A percentile compares a stretch with the other conserved stretches of the same genome.
These are phyloP conservation scores for Ivindomyrus marchei DNA, from an alignment of 2,113 vertebrate genomes.

Conservation along the genomic window DNA sequence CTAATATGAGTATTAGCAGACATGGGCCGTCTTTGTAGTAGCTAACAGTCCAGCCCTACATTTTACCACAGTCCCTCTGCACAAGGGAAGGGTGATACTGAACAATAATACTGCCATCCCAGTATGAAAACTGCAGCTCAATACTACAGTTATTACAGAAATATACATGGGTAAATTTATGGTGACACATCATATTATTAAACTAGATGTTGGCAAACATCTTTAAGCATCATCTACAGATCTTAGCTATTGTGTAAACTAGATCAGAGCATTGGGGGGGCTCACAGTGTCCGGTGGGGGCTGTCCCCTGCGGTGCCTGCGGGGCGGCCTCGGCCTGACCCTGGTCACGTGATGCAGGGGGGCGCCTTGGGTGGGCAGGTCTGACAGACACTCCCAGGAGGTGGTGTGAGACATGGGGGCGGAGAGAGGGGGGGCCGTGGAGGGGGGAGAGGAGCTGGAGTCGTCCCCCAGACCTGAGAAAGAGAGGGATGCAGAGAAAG, in stretches of 20 bases:
- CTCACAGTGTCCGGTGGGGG: constrained; percentile 53
- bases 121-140: not conserved
- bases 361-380: constrained; percentile 72
- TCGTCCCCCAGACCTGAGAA: constrained; percentile 55
- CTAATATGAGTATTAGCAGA: not conserved
- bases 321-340: constrained; percentile 69
- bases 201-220: not conserved
- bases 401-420: constrained; percentile 61
- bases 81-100: not conserved
- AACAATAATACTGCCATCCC: not conserved
- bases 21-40: not conserved
- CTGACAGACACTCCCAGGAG: constrained; percentile 72
- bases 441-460: constrained; percentile 61
- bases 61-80: not conserved
- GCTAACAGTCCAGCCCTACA: not conserved
- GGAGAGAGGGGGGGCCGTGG: constrained; percentile 58
- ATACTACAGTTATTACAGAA: not conserved
- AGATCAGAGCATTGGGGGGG: not conserved
- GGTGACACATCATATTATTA: not conserved
- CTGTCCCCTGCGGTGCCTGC: constrained; percentile 56
- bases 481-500: not conserved
- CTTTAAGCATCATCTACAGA: not conserved
- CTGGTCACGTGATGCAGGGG: constrained; percentile 74
- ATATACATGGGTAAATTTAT: not conserved
- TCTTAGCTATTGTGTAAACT: not conserved